Evolutionary conservation across 2,113 vertebrate species (phyloP).

Genomic region (Litocranius walleri): DNA sequence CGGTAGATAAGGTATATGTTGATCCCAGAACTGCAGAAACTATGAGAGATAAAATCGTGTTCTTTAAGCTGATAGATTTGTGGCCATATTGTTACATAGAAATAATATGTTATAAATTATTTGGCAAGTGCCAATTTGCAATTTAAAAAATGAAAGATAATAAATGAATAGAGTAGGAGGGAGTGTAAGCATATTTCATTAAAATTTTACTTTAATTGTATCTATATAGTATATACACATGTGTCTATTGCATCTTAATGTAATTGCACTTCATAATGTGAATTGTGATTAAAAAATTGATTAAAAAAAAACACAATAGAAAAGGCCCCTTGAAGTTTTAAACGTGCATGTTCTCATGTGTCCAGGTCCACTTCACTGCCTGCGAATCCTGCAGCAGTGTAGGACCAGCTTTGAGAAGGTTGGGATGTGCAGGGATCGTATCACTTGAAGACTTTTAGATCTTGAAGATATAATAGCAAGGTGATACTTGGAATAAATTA

Average conservation of each 20-base stretch:
- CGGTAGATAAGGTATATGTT: too few relatives aligned
- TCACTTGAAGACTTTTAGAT: not conserved
- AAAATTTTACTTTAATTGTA: not conserved
- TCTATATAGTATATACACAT: not conserved
- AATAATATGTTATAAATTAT: not conserved
- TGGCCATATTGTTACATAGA: not conserved
- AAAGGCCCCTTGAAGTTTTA: not conserved
- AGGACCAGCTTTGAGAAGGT: not conserved
- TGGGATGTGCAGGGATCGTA: not conserved
- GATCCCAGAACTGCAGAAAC: not conserved
- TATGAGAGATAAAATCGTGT: not conserved
- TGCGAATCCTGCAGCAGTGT: not conserved
- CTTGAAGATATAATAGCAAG: not conserved
- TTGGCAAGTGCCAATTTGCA: not conserved
- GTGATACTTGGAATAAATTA: not conserved
- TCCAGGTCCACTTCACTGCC: not conserved
- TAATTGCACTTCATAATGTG: not conserved
- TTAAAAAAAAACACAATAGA: not conserved
- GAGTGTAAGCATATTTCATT: not conserved
- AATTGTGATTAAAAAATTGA: not conserved
- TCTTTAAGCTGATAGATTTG: not conserved
- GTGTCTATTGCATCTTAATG: not conserved
- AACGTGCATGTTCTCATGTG: not conserved
- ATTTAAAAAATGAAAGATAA: not conserved
- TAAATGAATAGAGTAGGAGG: not conserved